Evolutionary conservation across 30 jellyfish, hydroid and myxozoan genomes (phyloP).

Genomic region (Catostylus mosaicus): DNA sequence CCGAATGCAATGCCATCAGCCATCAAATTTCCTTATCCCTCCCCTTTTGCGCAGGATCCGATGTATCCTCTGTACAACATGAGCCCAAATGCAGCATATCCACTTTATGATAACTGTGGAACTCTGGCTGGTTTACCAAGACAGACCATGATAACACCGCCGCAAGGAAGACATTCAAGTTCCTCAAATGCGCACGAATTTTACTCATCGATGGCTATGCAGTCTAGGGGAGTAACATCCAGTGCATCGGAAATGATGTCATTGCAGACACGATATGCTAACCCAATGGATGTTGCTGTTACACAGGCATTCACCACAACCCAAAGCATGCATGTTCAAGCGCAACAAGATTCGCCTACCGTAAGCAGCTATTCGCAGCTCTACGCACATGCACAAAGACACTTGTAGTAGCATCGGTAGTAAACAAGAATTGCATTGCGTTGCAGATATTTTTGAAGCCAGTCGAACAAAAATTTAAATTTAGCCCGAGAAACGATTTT

Average conservation of each 20-base stretch:
- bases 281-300: conserved; percentile 83
- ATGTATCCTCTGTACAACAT: conserved; percentile 97
- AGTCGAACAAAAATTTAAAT: neutral
- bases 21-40: conserved; percentile 96
- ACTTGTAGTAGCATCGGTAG: conserved; percentile 29
- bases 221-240: conserved; percentile 66
- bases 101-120: conserved; percentile 76
- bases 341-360: conserved; percentile 63
- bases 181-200: conserved; percentile 79
- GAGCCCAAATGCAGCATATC: conserved; percentile 90
- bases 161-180: conserved; percentile 73
- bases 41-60: conserved; percentile 92
- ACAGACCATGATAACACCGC: conserved; percentile 89
- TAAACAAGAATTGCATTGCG: conserved; percentile 10
- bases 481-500: conserved; percentile 1
- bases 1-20: conserved; percentile 84
- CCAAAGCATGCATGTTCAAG: conserved; percentile 79
- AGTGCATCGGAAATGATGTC: conserved; percentile 84
- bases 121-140: conserved; percentile 72
- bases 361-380: conserved; percentile 77
- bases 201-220: conserved; percentile 91
- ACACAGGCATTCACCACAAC: conserved; percentile 83
- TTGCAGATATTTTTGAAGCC: conserved; percentile 29
- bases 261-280: conserved; percentile 70
- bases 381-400: conserved; percentile 82